A percentile compares a stretch with the other conserved stretches of the same genome.
phyloP scores from a whole-genome alignment of 2,113 vertebrate species.

The Trematocara stigmaticum region DNA sequence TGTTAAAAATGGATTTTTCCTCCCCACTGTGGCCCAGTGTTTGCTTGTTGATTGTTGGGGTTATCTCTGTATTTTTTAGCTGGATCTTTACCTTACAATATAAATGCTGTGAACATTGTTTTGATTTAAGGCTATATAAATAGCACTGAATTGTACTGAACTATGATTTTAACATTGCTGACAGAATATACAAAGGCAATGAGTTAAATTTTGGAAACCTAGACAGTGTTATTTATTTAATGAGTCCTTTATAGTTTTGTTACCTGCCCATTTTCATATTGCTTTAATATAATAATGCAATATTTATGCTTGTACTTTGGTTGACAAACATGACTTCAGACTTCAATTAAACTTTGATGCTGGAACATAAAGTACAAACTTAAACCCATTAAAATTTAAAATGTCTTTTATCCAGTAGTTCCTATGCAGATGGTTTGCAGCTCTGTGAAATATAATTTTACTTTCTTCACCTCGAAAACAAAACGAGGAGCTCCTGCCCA shows the following conservation, averaged over 20 bases:
- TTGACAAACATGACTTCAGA: not conserved
- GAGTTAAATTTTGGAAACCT: not conserved
- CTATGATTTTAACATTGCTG: not conserved
- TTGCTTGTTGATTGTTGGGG: not conserved
- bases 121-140: not conserved
- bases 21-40: not conserved
- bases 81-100: not conserved
- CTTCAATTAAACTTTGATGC: not conserved
- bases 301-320: not conserved
- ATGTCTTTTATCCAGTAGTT: not conserved
- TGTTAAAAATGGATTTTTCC: not conserved
- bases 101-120: not conserved
- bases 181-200: not conserved
- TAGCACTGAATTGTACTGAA: not conserved
- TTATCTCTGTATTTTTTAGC: not conserved
- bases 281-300: not conserved
- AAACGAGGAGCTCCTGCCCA: not conserved
- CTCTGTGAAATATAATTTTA: not conserved
- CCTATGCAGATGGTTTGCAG: not conserved
- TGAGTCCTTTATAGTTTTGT: not conserved
- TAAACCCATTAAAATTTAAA: not conserved
- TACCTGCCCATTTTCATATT: not conserved
- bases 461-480: not conserved
- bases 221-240: not conserved
- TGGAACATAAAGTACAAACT: not conserved